phyloP scores from a whole-genome alignment of 2,888 invertebrate genomes.

The Diarsia rubi region DNA sequence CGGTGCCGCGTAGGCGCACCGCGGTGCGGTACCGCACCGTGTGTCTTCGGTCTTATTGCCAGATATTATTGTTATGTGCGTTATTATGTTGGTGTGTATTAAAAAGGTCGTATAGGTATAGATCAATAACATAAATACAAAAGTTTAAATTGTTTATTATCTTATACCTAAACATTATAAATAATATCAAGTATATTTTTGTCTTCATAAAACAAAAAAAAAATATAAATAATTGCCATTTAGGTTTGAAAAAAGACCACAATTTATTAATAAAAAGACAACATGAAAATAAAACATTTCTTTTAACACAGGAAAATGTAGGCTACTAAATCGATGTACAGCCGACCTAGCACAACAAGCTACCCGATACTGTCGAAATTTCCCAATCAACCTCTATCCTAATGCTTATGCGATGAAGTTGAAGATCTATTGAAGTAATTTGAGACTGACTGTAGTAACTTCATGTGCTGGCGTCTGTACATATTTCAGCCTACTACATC shows the following conservation, averaged over 20 bases:
- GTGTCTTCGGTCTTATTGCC: too few species aligned
- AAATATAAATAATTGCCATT: slow-evolving; percentile 10
- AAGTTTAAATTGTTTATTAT: slow-evolving; percentile 41
- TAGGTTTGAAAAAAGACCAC: slow-evolving; percentile 8
- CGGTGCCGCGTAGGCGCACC: too few species aligned
- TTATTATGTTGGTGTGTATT: neutral
- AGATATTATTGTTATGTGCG: too few species aligned
- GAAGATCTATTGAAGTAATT: too few species aligned
- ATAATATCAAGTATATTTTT: slow-evolving; percentile 41
- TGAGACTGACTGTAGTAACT: too few species aligned
- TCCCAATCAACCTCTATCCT: too few species aligned
- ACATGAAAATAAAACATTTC: slow-evolving; percentile 14
- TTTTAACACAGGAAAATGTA: slow-evolving; percentile 10
- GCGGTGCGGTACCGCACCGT: too few species aligned
- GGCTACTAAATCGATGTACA: neutral
- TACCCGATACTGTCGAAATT: too few species aligned
- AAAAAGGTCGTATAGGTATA: neutral
- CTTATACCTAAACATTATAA: slow-evolving; percentile 42
- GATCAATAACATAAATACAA: neutral
- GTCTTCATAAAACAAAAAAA: slow-evolving; percentile 16
- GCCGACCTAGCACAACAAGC: too few species aligned
- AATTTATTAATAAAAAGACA: neutral
- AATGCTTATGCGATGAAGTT: too few species aligned
- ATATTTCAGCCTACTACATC: too few species aligned
- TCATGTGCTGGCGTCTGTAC: too few species aligned